Conservation (phyloP, 1,140 invertebrate species). For the Lanistes nyassanus region DNA sequence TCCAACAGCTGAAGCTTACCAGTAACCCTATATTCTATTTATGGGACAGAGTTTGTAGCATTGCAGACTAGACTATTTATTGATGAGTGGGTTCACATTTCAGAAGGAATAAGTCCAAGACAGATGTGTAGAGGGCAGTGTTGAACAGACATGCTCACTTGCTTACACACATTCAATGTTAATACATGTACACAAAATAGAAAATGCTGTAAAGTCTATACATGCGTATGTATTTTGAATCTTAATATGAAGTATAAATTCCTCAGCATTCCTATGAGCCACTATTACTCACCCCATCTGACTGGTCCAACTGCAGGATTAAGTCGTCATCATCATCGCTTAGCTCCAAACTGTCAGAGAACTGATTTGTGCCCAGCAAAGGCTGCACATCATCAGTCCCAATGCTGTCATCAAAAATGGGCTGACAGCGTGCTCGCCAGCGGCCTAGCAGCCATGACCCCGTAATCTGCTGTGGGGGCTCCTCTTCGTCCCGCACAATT, state of each 20-base stretch:
- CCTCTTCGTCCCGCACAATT: constrained; percentile 49
- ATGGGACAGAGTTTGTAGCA: no score
- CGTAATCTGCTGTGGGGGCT: not conserved
- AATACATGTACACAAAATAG: not conserved
- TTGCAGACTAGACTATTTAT: no score
- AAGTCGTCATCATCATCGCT: constrained; percentile 38
- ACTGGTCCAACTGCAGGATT: constrained; percentile 32
- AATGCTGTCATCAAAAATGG: not conserved
- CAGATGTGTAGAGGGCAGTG: no score
- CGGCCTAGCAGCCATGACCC: not conserved
- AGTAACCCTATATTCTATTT: no score
- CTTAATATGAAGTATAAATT: no score
- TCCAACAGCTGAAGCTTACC: no score
- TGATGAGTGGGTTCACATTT: no score
- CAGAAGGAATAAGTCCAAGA: no score
- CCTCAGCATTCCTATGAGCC: not conserved
- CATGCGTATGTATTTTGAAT: no score
- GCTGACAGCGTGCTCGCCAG: not conserved
- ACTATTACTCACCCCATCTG: constrained; percentile 34
- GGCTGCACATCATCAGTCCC: constrained; percentile 8
- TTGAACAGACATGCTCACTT: not conserved
- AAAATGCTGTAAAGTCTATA: not conserved
- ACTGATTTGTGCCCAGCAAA: constrained; percentile 10
- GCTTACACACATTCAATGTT: not conserved
- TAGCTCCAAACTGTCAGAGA: constrained; percentile 28